Evolutionary conservation across 1,140 invertebrate species (phyloP).

Genomic region (Sitophilus oryzae): DNA sequence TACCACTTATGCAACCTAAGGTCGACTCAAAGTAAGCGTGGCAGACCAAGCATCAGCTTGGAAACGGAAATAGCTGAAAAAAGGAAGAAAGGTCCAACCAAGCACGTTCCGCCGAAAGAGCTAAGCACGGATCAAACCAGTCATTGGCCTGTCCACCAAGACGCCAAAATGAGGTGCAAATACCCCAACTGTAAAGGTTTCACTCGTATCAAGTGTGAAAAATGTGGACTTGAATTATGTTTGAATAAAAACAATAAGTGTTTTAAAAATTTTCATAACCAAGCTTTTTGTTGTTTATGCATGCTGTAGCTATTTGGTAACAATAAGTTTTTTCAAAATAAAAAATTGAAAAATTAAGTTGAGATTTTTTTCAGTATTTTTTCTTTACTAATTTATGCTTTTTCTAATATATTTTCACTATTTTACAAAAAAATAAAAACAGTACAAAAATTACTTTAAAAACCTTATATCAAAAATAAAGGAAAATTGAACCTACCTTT

Average conservation of each 20-base stretch:
- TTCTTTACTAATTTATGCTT: too few relatives aligned
- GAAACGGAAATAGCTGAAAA: constrained; percentile 9
- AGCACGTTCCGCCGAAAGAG: constrained; percentile 8
- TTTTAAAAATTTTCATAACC: constrained; percentile 15
- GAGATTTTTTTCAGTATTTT: constrained; percentile 1
- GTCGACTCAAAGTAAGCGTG: too few relatives aligned
- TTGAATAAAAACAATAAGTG: constrained; percentile 27
- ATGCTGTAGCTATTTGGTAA: constrained; percentile 7
- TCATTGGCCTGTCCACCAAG: constrained; percentile 2
- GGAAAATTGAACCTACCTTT: too few relatives aligned
- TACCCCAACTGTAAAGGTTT: constrained; percentile 9
- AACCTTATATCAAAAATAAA: too few relatives aligned
- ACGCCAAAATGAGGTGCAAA: constrained; percentile 6
- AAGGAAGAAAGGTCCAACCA: background rate
- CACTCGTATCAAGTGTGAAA: constrained; percentile 20
- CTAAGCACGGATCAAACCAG: constrained; percentile 2
- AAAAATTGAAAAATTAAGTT: background rate
- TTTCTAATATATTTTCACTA: too few relatives aligned
- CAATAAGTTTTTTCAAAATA: constrained; percentile 7
- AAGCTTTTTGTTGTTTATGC: background rate
- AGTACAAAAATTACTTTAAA: too few relatives aligned
- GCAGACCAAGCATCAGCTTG: too few relatives aligned
- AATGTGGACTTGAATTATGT: constrained; percentile 26
- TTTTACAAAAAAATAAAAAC: too few relatives aligned
- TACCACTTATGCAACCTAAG: too few relatives aligned